Conservation (phyloP, 2,113 vertebrate genomes). For the Gymnorhina tibicen region DNA sequence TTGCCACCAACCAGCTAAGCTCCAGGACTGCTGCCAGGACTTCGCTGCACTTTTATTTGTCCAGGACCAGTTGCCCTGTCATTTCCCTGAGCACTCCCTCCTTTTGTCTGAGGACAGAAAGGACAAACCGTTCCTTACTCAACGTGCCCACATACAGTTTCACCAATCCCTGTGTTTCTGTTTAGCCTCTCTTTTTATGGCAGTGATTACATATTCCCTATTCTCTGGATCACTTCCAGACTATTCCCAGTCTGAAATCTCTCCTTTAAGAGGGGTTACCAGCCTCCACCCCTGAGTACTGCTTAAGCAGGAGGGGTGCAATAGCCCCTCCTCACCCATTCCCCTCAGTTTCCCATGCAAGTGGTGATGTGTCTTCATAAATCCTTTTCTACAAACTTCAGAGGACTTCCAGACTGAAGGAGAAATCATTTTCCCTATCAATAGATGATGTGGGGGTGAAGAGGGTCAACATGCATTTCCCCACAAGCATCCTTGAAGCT, state of each 20-base stretch:
- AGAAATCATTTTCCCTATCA: not conserved
- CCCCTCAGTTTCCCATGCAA: not conserved
- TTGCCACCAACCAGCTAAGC: not conserved
- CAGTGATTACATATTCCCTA: not conserved
- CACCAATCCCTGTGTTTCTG: not conserved
- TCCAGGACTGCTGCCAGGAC: not conserved
- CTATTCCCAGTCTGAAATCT: not conserved
- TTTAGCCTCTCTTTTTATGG: not conserved
- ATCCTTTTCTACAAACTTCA: not conserved
- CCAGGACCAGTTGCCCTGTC: not conserved
- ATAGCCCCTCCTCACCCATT: not conserved
- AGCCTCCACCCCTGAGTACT: not conserved
- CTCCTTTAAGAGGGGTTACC: not conserved
- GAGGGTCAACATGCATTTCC: accelerated
- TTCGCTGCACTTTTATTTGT: not conserved
- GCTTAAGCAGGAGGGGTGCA: not conserved
- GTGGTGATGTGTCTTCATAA: accelerated
- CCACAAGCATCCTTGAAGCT: not conserved
- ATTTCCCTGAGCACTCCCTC: not conserved
- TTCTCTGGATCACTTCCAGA: not conserved
- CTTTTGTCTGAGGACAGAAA: not conserved
- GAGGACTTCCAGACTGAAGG: not conserved
- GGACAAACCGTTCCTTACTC: not conserved
- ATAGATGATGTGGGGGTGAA: not conserved
- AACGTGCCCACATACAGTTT: not conserved